Evolutionary conservation across 1,140 invertebrate genomes (phyloP).

Genomic region (Saccostrea cuccullata): DNA sequence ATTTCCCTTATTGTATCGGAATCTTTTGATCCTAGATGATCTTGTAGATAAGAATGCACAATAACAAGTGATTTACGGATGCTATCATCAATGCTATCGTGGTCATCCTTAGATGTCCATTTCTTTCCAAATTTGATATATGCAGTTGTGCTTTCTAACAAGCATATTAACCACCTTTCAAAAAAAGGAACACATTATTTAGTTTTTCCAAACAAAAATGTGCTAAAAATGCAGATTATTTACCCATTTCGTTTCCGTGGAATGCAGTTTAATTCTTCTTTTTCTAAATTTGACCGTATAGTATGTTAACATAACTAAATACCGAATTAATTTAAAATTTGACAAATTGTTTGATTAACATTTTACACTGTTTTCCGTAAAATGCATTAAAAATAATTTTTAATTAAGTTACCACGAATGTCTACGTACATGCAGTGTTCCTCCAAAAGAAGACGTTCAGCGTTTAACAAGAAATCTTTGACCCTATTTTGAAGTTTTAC

Average conservation of each 20-base stretch:
- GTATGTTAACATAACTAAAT: no score
- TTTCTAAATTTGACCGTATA: no score
- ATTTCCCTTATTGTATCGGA: neutral
- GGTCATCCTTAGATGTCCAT: neutral
- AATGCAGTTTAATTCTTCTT: no score
- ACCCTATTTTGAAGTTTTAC: neutral
- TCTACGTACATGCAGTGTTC: constrained; percentile 29
- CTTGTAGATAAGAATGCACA: neutral
- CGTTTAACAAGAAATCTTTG: neutral
- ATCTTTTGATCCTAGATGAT: neutral
- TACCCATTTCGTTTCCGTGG: no score
- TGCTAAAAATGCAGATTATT: no score
- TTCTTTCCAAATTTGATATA: neutral
- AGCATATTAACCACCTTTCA: neutral
- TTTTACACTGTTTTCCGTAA: no score
- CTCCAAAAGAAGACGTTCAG: neutral
- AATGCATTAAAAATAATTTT: no score
- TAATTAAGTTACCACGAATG: no score
- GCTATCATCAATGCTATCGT: neutral
- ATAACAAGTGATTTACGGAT: neutral
- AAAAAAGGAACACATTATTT: no score
- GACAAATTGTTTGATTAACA: no score
- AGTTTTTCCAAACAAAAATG: no score
- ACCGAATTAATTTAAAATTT: no score
- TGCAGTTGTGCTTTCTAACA: neutral